Evolutionary conservation across 2,888 invertebrate species (phyloP).

Genomic region (Linyphia triangularis): DNA sequence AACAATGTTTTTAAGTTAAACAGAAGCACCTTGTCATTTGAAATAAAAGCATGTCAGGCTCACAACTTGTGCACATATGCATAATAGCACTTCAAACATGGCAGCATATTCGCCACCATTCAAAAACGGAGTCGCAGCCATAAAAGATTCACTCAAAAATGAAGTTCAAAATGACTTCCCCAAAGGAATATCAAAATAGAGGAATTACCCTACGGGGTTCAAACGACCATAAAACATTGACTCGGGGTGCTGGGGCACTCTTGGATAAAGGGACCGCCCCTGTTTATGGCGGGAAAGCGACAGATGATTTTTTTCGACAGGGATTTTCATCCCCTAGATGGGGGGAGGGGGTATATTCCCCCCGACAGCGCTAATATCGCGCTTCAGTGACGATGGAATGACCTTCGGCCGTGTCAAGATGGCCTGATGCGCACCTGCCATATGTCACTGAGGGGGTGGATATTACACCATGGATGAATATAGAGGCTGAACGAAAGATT

Average conservation of each 20-base stretch:
- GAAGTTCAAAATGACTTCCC: slow-evolving; percentile 73
- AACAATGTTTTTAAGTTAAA: no score
- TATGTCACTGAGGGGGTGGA: slow-evolving; percentile 44
- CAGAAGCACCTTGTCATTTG: no score
- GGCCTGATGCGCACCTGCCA: slow-evolving; percentile 65
- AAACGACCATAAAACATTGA: slow-evolving; percentile 75
- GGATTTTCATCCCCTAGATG: slow-evolving; percentile 69
- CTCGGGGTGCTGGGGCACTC: slow-evolving; percentile 38
- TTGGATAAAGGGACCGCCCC: slow-evolving; percentile 67
- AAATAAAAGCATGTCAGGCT: no score
- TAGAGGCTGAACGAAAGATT: background rate
- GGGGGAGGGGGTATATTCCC: slow-evolving; percentile 58
- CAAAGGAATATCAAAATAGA: slow-evolving; percentile 57
- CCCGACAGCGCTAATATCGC: slow-evolving; percentile 71
- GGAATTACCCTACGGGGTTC: slow-evolving; percentile 69
- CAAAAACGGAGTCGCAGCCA: slow-evolving; percentile 53
- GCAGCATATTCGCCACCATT: no score
- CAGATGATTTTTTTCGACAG: slow-evolving; percentile 72
- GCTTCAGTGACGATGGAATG: slow-evolving; percentile 67
- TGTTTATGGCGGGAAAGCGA: slow-evolving; percentile 70
- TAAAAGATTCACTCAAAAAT: slow-evolving; percentile 64
- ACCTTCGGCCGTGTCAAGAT: slow-evolving; percentile 67
- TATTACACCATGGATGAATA: slow-evolving; percentile 6
- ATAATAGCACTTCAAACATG: no score
- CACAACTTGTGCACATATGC: no score